phyloP scores from a whole-genome alignment of 2,113 vertebrate genomes.

The Notothenia coriiceps region DNA sequence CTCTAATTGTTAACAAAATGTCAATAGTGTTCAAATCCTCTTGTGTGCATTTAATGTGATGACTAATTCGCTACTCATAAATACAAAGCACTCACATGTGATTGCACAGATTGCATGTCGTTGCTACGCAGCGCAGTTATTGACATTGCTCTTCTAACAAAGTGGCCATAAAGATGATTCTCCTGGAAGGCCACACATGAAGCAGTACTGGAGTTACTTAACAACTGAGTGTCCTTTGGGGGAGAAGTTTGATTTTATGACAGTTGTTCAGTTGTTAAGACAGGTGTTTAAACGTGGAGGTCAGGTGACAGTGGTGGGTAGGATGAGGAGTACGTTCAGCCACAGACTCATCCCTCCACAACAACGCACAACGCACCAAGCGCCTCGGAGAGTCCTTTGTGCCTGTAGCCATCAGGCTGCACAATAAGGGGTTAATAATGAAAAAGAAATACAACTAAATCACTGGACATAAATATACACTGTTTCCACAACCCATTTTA shows the following conservation, averaged over 20 bases:
- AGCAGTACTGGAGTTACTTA: neutral
- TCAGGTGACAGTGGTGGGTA: neutral
- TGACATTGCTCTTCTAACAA: neutral
- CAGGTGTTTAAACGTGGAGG: neutral
- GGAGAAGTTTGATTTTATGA: neutral
- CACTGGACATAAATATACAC: too few species aligned
- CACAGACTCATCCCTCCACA: too few species aligned
- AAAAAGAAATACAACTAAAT: too few species aligned
- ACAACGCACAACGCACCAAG: too few species aligned
- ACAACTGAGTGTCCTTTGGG: neutral
- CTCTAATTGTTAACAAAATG: too few species aligned
- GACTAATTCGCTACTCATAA: neutral
- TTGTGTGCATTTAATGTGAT: neutral
- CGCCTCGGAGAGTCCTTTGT: too few species aligned
- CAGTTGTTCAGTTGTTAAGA: neutral
- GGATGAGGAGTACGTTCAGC: too few species aligned
- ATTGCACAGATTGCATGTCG: neutral
- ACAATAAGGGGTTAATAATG: too few species aligned
- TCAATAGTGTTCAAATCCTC: neutral
- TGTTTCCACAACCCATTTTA: too few species aligned
- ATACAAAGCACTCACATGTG: neutral
- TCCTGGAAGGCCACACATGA: neutral
- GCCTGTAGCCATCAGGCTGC: too few species aligned
- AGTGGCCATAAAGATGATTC: constrained; percentile 14
- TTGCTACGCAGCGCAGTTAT: constrained; percentile 11